phyloP scores from a whole-genome alignment of 2,113 vertebrate species.

The Morphnarchus princeps region DNA sequence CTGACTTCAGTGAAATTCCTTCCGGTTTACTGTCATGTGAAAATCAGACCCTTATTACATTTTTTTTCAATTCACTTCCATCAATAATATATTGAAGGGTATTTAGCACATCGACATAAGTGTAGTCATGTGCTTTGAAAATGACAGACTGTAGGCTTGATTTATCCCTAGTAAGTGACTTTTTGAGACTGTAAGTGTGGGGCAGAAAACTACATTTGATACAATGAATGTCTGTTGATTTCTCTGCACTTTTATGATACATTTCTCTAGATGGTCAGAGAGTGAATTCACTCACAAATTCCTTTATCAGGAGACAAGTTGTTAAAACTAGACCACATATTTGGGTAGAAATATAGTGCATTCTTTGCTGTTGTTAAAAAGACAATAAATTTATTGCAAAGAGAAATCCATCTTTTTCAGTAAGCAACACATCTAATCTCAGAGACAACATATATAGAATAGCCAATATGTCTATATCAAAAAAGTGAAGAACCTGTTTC shows the following conservation, averaged over 20 bases:
- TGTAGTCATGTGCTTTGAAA: neutral
- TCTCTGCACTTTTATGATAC: neutral
- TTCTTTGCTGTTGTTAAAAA: neutral
- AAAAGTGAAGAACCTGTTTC: neutral
- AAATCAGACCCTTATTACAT: neutral
- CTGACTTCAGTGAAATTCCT: neutral
- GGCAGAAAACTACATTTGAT: neutral
- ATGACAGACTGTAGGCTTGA: neutral
- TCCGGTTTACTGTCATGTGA: neutral
- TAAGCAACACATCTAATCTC: neutral
- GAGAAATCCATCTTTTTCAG: neutral
- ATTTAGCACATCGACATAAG: neutral
- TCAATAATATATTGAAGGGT: neutral
- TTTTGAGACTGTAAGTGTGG: neutral
- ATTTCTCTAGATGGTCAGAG: neutral
- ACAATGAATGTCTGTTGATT: neutral
- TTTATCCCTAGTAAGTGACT: neutral
- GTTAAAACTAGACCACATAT: neutral
- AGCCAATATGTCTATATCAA: neutral
- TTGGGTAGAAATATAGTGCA: neutral
- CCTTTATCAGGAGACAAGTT: neutral
- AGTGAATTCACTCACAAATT: neutral
- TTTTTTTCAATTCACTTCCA: neutral
- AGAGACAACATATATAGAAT: neutral
- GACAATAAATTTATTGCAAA: neutral